Conservation (phyloP, 1,140 invertebrate genomes). For the Drosophila eugracilis region DNA sequence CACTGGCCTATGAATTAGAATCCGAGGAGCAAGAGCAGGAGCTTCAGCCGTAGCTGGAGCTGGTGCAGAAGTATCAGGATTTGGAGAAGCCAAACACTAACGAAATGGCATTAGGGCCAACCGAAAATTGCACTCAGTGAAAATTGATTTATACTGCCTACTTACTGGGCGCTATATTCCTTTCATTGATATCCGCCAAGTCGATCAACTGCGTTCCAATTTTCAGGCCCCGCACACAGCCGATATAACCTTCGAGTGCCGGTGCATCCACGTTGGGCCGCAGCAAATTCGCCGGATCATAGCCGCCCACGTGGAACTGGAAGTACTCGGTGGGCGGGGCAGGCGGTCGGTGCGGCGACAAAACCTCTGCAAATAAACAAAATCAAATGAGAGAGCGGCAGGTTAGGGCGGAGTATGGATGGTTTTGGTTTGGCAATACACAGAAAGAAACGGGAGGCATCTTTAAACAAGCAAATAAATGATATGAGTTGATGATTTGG, state of each 20-base stretch:
- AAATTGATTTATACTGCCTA: constrained; percentile 79
- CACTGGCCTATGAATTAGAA: constrained; percentile 31
- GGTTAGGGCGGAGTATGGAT: neutral
- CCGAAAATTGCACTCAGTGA: constrained; percentile 71
- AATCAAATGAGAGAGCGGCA: constrained; percentile 63
- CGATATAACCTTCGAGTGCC: constrained; percentile 90
- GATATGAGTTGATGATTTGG: too few species aligned
- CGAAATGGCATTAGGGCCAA: constrained; percentile 59
- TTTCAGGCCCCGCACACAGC: constrained; percentile 95
- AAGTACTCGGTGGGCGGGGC: constrained; percentile 94
- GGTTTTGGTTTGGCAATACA: neutral
- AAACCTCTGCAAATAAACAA: constrained; percentile 88
- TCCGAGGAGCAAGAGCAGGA: neutral
- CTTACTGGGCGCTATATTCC: constrained; percentile 89
- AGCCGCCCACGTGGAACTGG: constrained; percentile 95
- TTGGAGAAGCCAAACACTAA: neutral
- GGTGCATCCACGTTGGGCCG: constrained; percentile 87
- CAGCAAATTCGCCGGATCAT: constrained; percentile 90
- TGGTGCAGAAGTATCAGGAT: neutral
- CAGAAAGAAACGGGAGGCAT: neutral
- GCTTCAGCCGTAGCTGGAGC: neutral
- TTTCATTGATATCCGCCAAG: constrained; percentile 89
- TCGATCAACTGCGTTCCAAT: constrained; percentile 92
- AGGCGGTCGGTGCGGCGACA: constrained; percentile 93
- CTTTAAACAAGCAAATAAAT: too few species aligned